Conservation (phyloP, 2,797 vertebrate genomes). For the Glossophaga mutica region DNA sequence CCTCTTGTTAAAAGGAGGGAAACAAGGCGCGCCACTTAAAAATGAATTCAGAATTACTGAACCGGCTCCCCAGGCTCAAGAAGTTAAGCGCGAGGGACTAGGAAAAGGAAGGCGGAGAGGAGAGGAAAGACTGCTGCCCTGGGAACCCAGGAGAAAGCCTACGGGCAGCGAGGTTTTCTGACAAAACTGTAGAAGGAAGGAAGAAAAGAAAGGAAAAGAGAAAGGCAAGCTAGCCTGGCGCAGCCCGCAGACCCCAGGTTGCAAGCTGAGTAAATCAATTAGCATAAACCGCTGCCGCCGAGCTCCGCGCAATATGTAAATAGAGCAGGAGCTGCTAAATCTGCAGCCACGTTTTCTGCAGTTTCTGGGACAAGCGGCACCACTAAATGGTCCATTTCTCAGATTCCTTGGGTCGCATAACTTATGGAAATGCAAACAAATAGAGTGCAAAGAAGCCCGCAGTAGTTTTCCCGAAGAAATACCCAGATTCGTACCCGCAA, state of each 20-base stretch:
- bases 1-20: constrained; percentile 83
- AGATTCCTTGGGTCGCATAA: neutral
- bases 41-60: constrained; percentile 88
- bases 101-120: constrained; percentile 5
- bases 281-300: neutral
- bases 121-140: neutral
- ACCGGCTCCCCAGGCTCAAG: constrained; percentile 78
- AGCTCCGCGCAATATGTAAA: neutral
- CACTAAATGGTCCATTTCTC: neutral
- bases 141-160: neutral
- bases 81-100: constrained; percentile 65
- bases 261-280: constrained; percentile 34
- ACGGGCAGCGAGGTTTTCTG: neutral
- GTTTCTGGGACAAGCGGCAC: neutral
- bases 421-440: neutral
- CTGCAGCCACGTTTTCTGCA: neutral
- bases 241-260: neutral
- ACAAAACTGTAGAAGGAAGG: neutral
- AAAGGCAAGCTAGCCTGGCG: neutral
- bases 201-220: neutral
- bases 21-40: constrained; percentile 82
- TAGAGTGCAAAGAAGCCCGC: neutral
- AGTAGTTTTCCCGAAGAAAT: neutral
- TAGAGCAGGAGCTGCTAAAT: neutral
- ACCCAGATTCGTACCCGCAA: neutral